Conservation (phyloP, 2,888 invertebrate genomes). For the Pristionchus maxplancki region DNA sequence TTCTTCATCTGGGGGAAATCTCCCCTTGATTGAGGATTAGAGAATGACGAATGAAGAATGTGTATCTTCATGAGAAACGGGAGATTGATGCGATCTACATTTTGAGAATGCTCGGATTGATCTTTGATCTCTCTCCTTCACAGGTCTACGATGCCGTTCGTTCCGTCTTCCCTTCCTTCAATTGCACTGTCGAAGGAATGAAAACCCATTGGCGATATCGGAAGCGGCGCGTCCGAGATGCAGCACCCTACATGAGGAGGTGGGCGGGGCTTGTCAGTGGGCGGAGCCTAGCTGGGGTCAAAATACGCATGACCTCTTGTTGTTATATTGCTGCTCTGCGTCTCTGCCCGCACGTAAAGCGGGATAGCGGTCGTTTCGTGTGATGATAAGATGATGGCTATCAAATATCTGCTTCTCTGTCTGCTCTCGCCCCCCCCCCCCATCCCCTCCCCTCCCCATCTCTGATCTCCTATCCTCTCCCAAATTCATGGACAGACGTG, state of each 20-base stretch:
- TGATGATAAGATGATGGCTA: background rate
- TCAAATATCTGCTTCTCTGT: conserved; percentile 9
- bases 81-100: no score
- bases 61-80: background rate
- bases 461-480: background rate
- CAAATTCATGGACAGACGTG: conserved; percentile 17
- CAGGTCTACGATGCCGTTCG: conserved; percentile 51
- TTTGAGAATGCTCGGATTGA: background rate
- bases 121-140: background rate
- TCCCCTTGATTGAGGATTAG: background rate
- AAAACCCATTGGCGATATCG: conserved; percentile 52
- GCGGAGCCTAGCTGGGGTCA: background rate
- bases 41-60: background rate
- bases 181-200: conserved; percentile 52
- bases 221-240: conserved; percentile 49
- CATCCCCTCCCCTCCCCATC: background rate
- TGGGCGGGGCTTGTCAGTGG: background rate
- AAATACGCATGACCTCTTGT: background rate
- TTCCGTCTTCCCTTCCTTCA: conserved; percentile 46
- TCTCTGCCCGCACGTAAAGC: conserved; percentile 28
- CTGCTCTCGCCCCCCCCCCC: background rate
- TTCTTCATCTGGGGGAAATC: background rate
- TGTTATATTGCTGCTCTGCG: background rate
- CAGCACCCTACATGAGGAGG: conserved; percentile 52
- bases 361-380: background rate